Base-by-base conservation (phyloP, 2,888 invertebrate genomes). In the Ormyrus thymus region DNA sequence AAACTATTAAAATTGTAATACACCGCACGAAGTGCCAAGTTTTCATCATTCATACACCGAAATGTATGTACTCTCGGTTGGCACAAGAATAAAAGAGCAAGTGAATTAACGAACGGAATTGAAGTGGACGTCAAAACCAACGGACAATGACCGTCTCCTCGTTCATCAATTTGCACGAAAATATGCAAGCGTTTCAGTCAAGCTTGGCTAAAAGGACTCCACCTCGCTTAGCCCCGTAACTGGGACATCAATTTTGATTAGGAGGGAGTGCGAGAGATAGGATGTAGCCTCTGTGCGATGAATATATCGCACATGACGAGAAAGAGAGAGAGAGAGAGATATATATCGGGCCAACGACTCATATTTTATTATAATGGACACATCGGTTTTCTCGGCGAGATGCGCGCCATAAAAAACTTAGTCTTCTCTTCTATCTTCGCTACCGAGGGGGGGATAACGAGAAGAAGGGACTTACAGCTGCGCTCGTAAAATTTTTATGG, bases 361-460 rank as follows among this genome's bases (percentile, higher is more conserved):
- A 72, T 78, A 78, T 78, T 61, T 72, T 73, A 78, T 73, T 78
- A 73, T 68, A 78, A 78, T 73, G 78, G 68, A 72, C 62, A 10
- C 68, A 61, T 65, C 59, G 53, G 72, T 51, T 58, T 51, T 58
- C 50, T 13, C 10, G 15, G 15, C 46, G 0, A 29, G 29, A 29
- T 29, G 29, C 29, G 29, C 43, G 13, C 29, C 75, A 13, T 76
- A 69, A 76, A 76, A 74, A 74, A 51, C 59, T 75, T 51, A 15
- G 50, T 58, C 13, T 45, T 0, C 7, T 46, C 29, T 29, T 29
- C 29, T 29, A 29, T 29, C 29, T 29, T 29, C 29, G 29, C 29
- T 29, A 29, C 29, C 29, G 29, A 3, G 2, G 29, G 29, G 29
- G 29, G 29, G 29, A 29, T 70, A 70, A 70, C 58, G 64, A 68